Percentiles rank a stretch among this genome's conserved stretches.
Evolutionary conservation across 2,797 vertebrate species (phyloP).

Genomic region (Notamacropus eugenii): DNA sequence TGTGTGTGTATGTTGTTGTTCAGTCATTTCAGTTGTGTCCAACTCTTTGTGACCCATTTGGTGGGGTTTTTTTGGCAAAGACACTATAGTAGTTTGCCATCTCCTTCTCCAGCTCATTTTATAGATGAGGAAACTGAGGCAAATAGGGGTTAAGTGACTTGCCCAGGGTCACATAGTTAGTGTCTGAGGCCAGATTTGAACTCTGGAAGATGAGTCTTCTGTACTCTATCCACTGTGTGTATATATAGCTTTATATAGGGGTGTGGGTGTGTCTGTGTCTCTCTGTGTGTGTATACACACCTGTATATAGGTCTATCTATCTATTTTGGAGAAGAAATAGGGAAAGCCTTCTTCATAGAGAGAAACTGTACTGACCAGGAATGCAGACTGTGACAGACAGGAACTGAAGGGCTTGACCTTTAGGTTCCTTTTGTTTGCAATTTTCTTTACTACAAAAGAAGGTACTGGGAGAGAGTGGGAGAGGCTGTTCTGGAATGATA

Average conservation of each 20-base stretch:
- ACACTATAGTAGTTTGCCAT: too few species aligned
- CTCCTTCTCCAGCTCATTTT: too few species aligned
- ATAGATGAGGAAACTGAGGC: too few species aligned
- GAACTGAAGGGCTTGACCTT: not conserved
- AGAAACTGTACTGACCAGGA: not conserved
- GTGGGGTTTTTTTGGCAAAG: too few species aligned
- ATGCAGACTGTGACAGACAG: not conserved
- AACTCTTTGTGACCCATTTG: too few species aligned
- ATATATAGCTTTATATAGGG: too few species aligned
- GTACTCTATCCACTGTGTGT: not conserved
- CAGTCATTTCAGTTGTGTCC: not conserved
- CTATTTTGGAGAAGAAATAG: not conserved
- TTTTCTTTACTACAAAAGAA: not conserved
- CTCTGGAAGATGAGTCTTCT: not conserved
- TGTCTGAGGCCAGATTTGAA: not conserved
- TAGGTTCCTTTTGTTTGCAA: not conserved
- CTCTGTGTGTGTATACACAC: not conserved
- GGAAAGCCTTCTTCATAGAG: not conserved
- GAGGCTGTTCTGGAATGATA: not conserved
- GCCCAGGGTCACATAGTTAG: not conserved
- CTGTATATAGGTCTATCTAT: not conserved
- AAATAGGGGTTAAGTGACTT: too few species aligned
- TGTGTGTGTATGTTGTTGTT: not conserved
- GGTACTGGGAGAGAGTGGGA: not conserved
- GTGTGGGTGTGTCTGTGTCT: not conserved